A percentile compares a stretch with the other conserved stretches of the same genome.
Evolutionary conservation across 1,140 invertebrate genomes (phyloP).

Genomic region (Antheraea mylitta): DNA sequence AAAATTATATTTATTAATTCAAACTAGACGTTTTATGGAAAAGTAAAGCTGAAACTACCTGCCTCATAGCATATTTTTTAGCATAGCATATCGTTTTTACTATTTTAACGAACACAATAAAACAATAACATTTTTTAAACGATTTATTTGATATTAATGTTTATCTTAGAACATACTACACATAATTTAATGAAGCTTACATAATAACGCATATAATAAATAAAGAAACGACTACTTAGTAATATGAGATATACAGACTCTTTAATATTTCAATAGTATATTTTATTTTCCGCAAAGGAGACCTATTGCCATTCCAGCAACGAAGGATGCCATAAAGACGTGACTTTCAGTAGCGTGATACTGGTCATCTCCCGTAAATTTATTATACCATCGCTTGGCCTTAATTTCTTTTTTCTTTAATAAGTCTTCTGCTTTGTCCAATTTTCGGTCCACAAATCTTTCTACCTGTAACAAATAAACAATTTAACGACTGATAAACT

Average conservation of each 20-base stretch:
- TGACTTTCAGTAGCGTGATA: slow-evolving; percentile 85
- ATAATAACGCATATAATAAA: slow-evolving; percentile 2
- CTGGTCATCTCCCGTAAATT: slow-evolving; percentile 81
- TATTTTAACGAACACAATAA: no score
- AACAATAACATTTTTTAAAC: neutral
- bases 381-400: slow-evolving; percentile 86
- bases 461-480: slow-evolving; percentile 82
- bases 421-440: slow-evolving; percentile 87
- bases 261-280: neutral
- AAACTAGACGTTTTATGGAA: no score
- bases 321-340: slow-evolving; percentile 86
- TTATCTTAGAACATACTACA: slow-evolving; percentile 1
- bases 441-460: slow-evolving; percentile 87
- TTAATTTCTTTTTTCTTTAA: slow-evolving; percentile 83
- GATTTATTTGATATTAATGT: neutral
- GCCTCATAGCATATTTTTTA: no score
- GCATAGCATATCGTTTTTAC: no score
- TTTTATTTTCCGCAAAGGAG: slow-evolving; percentile 72
- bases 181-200: slow-evolving; percentile 2
- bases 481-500: no score
- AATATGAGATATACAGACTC: neutral
- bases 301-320: slow-evolving; percentile 86
- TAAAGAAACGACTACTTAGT: neutral
- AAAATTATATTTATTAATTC: no score
- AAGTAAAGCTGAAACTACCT: no score